Evolutionary conservation across 2,888 invertebrate species (phyloP).

Genomic region (Philaethria dido): DNA sequence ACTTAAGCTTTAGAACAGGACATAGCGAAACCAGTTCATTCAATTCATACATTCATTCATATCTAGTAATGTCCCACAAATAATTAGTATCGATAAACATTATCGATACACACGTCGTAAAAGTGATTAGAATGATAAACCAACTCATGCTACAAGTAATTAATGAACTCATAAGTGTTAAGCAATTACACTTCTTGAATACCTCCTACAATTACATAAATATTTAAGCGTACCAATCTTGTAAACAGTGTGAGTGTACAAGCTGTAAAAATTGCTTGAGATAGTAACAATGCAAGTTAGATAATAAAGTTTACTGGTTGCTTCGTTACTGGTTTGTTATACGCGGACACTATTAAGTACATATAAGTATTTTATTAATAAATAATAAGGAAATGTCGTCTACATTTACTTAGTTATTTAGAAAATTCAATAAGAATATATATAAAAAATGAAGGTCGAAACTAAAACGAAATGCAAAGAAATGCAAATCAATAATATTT

Average conservation of each 20-base stretch:
- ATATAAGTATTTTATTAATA: background rate
- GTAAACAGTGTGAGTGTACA: slow-evolving; percentile 19
- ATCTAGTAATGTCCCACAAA: slow-evolving; percentile 42
- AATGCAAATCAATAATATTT: background rate
- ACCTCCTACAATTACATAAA: slow-evolving; percentile 17
- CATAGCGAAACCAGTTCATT: slow-evolving; percentile 28
- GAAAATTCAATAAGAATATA: background rate
- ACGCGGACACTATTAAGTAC: background rate
- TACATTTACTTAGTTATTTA: background rate
- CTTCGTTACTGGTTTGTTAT: background rate
- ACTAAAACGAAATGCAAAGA: background rate
- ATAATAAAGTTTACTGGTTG: background rate
- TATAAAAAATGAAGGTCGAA: background rate
- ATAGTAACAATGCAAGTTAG: background rate
- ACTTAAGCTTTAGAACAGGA: slow-evolving; percentile 9
- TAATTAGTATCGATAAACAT: slow-evolving; percentile 42
- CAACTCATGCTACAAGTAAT: slow-evolving; percentile 35
- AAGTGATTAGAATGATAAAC: slow-evolving; percentile 45
- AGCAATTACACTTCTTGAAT: slow-evolving; percentile 37
- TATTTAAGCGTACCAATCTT: slow-evolving; percentile 21
- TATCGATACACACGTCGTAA: slow-evolving; percentile 43
- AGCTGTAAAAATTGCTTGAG: slow-evolving; percentile 11
- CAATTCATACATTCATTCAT: slow-evolving; percentile 47
- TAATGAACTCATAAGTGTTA: slow-evolving; percentile 43
- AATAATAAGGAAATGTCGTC: background rate